phyloP scores from a whole-genome alignment of 1,140 invertebrate genomes.

The Zophobas atratus region DNA sequence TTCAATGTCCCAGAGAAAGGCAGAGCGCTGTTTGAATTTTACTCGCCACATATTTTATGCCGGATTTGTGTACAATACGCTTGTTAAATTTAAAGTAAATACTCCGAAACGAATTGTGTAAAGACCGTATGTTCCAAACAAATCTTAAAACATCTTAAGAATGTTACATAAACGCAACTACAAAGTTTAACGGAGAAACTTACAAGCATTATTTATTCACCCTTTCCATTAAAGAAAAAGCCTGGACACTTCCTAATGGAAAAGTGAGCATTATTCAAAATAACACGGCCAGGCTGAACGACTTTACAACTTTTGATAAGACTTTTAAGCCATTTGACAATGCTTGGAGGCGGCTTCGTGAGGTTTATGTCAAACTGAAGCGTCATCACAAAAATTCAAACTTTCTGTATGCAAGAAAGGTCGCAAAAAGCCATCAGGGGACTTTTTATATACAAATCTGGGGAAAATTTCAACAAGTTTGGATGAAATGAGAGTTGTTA shows the following conservation, averaged over 20 bases:
- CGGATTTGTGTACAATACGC: constrained; percentile 41
- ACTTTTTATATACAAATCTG: constrained; percentile 26
- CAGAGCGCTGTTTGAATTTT: constrained; percentile 39
- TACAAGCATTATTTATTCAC: constrained; percentile 50
- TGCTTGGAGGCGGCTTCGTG: neutral
- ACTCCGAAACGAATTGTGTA: constrained; percentile 33
- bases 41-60: constrained; percentile 42
- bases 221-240: constrained; percentile 51
- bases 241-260: constrained; percentile 36
- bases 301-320: constrained; percentile 41
- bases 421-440: constrained; percentile 14
- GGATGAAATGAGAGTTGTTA: constrained; percentile 1
- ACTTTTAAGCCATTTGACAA: neutral
- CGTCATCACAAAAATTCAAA: constrained; percentile 24
- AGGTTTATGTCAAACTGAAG: constrained; percentile 6
- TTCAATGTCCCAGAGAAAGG: constrained; percentile 43
- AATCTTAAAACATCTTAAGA: constrained; percentile 43
- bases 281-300: neutral
- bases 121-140: neutral
- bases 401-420: constrained; percentile 17
- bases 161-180: constrained; percentile 43
- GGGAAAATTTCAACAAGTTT: constrained; percentile 16
- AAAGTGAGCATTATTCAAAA: constrained; percentile 26
- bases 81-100: constrained; percentile 44
- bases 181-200: constrained; percentile 46